phyloP scores from a whole-genome alignment of 1,140 invertebrate species.

The Drosophila paulistorum region DNA sequence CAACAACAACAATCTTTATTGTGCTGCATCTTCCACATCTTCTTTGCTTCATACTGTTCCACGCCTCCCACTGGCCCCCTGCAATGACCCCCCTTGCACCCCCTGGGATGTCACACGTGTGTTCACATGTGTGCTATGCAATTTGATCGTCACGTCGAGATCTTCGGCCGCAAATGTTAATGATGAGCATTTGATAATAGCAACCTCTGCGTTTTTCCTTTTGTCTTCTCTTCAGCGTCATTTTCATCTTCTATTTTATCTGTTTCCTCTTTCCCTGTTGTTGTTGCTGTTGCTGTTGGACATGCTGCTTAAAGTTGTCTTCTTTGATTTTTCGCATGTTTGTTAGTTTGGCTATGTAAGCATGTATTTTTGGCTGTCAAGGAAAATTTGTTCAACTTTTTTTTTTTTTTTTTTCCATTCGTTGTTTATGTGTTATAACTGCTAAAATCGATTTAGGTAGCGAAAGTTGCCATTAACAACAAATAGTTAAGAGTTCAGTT shows the following conservation, averaged over 20 bases:
- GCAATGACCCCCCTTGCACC: background rate
- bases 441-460: slow-evolving; percentile 9
- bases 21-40: slow-evolving; percentile 26
- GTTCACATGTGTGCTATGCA: slow-evolving; percentile 70
- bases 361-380: slow-evolving; percentile 35
- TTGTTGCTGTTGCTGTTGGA: slow-evolving; percentile 26
- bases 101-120: slow-evolving; percentile 51
- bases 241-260: slow-evolving; percentile 32
- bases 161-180: slow-evolving; percentile 66
- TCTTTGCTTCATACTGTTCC: background rate
- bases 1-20: slow-evolving; percentile 42
- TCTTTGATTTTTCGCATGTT: slow-evolving; percentile 54
- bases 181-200: slow-evolving; percentile 79
- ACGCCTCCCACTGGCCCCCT: too few relatives aligned
- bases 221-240: slow-evolving; percentile 11
- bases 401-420: background rate
- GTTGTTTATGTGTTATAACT: background rate
- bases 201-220: slow-evolving; percentile 21
- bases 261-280: slow-evolving; percentile 16
- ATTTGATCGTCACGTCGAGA: slow-evolving; percentile 73
- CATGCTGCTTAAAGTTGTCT: slow-evolving; percentile 56
- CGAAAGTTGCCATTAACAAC: slow-evolving; percentile 7
- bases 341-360: background rate
- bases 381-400: slow-evolving; percentile 33
- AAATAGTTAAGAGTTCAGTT: background rate